A percentile compares a stretch with the other conserved stretches of the same genome.
Conservation (phyloP, 2,888 invertebrate species). For the Sinotaia quadrata region DNA sequence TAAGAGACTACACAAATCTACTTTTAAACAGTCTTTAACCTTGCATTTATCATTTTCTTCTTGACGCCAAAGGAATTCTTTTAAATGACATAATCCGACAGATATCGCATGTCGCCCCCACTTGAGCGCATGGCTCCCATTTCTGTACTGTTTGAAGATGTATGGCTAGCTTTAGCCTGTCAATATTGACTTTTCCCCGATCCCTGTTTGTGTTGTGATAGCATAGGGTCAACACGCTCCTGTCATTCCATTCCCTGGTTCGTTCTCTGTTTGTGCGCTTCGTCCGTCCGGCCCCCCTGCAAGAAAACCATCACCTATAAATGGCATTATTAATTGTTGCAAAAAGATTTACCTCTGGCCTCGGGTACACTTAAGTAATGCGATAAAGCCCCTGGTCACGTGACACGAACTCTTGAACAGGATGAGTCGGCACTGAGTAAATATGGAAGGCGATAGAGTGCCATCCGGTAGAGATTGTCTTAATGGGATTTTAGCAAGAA, state of each 20-base stretch:
- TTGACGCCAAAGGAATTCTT: not conserved
- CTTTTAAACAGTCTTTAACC: not conserved
- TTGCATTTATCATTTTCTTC: constrained; percentile 5
- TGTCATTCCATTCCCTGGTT: not conserved
- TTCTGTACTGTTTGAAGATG: not conserved
- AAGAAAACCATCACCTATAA: constrained; percentile 14
- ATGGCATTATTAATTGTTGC: constrained; percentile 27
- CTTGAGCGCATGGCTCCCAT: not conserved
- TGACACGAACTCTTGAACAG: not conserved
- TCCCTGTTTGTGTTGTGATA: constrained; percentile 32
- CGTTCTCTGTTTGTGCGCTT: constrained; percentile 8
- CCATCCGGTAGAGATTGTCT: too few species aligned
- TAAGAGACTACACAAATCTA: too few species aligned
- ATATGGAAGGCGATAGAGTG: constrained; percentile 1
- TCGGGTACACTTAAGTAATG: constrained; percentile 8
- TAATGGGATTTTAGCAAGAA: too few species aligned
- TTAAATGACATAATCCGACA: constrained; percentile 8
- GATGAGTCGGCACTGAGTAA: constrained; percentile 16
- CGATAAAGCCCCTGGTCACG: constrained; percentile 19
- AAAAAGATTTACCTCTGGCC: constrained; percentile 16
- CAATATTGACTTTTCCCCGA: constrained; percentile 34
- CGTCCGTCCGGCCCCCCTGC: not conserved
- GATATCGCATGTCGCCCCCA: not conserved
- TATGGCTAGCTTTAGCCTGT: constrained; percentile 19
- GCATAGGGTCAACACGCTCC: not conserved